Base-by-base conservation (phyloP, 2,797 vertebrate genomes). In the Danio albolineatus region DNA sequence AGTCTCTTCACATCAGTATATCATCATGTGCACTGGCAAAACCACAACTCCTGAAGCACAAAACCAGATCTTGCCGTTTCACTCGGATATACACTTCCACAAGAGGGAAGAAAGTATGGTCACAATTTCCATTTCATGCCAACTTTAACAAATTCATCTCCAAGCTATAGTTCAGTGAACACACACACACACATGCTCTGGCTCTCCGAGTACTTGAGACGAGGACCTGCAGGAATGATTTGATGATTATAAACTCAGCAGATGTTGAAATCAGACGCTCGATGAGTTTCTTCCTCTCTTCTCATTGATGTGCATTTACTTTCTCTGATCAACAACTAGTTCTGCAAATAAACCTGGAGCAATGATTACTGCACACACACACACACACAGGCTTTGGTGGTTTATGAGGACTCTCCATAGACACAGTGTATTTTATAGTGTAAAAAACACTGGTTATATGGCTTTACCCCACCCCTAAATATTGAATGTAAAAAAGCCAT, bases 141-240 rank as follows among this genome's bases (percentile, higher is more conserved):
- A 28, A 13, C 8, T 62, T 62, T 10, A 41, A 10, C 9, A 12
- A 1, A 53, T 38, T 36, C 16, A 21, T 49, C 65, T 49, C 13
- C 21, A 67, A 36, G 49, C 17, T 46, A 19, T 21, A 46, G 62
- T 46, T 65, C 0, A 7, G 6, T 38, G 10, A 21, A 8, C 41
- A 49, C 19, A 12, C 21, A 51, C 16, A 9, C 61, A 28, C 28
- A 28, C 28, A 46, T 56, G 79, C 82, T 76, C 79, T 62, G 82
- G 75, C 84, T 69, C 64, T 41, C 51, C 36, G 12, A 67, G 60
- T 48, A 73, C 67, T 41, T 13, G 16, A 60, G 56, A 19, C 2
- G 14, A 75, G 54, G 21, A 44, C 36, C 46, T 14, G 19, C 51
- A 66, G 57, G 38, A 12, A 38, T 69, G 46, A 5, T 38, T 7